Evolutionary conservation across 1,140 invertebrate genomes (phyloP).

Genomic region (Bombus picipes): DNA sequence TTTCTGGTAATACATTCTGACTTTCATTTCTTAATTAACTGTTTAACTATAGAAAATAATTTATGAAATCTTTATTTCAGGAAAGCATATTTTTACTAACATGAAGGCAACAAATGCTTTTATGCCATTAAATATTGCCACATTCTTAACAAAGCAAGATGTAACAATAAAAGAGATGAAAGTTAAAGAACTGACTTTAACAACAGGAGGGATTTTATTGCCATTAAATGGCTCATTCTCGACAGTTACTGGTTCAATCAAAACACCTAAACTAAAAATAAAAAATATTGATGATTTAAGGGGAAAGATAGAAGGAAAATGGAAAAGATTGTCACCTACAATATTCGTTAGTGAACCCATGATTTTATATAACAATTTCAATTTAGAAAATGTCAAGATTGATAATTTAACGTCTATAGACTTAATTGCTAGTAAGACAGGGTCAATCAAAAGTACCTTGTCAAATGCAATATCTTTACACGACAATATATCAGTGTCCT

Average conservation of each 20-base stretch:
- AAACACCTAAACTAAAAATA: slow-evolving; percentile 56
- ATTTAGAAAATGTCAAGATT: slow-evolving; percentile 64
- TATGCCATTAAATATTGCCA: slow-evolving; percentile 56
- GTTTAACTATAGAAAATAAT: background rate
- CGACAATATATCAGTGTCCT: slow-evolving; percentile 56
- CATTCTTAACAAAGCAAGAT: slow-evolving; percentile 36
- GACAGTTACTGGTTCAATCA: slow-evolving; percentile 61
- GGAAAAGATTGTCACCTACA: slow-evolving; percentile 43
- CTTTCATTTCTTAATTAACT: background rate
- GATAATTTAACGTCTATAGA: slow-evolving; percentile 48
- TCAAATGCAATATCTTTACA: slow-evolving; percentile 61
- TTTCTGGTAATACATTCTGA: slow-evolving; percentile 61
- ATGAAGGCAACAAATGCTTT: slow-evolving; percentile 39
- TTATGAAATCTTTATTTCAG: slow-evolving; percentile 49
- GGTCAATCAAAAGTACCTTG: slow-evolving; percentile 61
- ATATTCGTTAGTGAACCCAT: slow-evolving; percentile 26
- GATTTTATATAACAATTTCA: slow-evolving; percentile 48
- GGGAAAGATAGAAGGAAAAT: slow-evolving; percentile 62
- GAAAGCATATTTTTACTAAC: slow-evolving; percentile 45
- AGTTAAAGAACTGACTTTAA: slow-evolving; percentile 59
- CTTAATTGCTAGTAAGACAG: slow-evolving; percentile 53
- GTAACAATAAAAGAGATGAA: slow-evolving; percentile 38
- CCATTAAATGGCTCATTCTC: slow-evolving; percentile 58
- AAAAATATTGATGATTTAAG: slow-evolving; percentile 45
- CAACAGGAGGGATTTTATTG: slow-evolving; percentile 56